Evolutionary conservation across 2,888 invertebrate species (phyloP).

Genomic region (Oligia strigilis): DNA sequence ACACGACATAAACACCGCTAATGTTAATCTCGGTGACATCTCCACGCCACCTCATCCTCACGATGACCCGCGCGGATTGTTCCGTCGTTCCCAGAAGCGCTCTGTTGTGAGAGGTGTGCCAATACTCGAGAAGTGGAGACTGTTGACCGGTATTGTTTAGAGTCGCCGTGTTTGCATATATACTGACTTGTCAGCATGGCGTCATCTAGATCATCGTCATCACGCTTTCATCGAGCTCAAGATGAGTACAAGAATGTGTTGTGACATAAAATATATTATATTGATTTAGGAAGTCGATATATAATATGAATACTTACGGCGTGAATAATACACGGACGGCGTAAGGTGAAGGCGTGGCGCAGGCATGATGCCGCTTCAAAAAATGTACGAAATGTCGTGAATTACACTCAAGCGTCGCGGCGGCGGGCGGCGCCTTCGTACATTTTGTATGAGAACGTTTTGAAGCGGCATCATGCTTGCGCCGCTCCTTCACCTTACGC

Average conservation of each 20-base stretch:
- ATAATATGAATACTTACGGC: background rate
- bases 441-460: no score
- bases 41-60: background rate
- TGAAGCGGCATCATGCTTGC: no score
- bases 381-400: no score
- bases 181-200: constrained; percentile 4
- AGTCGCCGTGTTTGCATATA: constrained; percentile 43
- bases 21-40: no score
- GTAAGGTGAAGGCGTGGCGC: no score
- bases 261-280: background rate
- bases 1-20: no score
- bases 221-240: background rate
- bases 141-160: constrained; percentile 61
- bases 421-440: no score
- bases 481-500: no score
- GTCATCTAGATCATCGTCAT: constrained; percentile 1
- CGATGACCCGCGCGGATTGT: constrained; percentile 27
- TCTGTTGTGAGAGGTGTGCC: constrained; percentile 38
- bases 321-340: no score
- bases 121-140: constrained; percentile 23
- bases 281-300: background rate
- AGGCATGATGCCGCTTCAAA: no score
- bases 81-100: constrained; percentile 48
- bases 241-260: background rate
- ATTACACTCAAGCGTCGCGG: no score